These are phyloP conservation scores for Epizoanthus stellaris DNA, from an alignment of 92 coral and sea anemone species.

Conservation along the genomic window DNA sequence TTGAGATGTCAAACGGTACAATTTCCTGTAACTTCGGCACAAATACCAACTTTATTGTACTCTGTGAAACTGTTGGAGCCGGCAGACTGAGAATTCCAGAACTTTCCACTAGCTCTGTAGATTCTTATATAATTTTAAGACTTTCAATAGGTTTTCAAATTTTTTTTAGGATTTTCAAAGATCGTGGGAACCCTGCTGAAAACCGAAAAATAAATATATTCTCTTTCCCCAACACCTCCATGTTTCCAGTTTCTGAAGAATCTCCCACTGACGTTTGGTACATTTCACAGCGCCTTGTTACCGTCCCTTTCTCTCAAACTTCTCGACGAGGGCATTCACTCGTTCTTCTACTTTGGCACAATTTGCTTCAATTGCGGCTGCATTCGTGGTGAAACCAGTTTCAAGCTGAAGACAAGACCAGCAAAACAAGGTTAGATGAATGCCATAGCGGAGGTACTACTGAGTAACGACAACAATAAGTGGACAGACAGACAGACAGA, in stretches of 20 bases:
- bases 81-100: no score
- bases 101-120: no score
- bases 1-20: no score
- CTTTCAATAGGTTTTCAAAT: no score
- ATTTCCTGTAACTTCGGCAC: no score
- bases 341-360: constrained; percentile 89
- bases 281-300: constrained; percentile 40
- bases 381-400: constrained; percentile 79
- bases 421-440: background rate
- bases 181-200: no score
- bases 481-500: background rate
- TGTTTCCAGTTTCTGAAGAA: background rate
- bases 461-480: background rate
- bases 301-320: constrained; percentile 83
- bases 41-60: no score
- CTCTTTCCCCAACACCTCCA: constrained; percentile 4
- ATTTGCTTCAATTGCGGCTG: constrained; percentile 91
- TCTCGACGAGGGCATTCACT: constrained; percentile 73
- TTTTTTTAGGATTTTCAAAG: no score
- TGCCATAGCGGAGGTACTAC: background rate
- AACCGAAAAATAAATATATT: constrained; percentile 27
- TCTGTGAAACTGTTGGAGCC: no score
- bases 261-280: background rate
- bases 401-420: constrained; percentile 66
- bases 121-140: no score